Conservation (phyloP, 2,888 invertebrate species). For the Diaprepes abbreviatus region DNA sequence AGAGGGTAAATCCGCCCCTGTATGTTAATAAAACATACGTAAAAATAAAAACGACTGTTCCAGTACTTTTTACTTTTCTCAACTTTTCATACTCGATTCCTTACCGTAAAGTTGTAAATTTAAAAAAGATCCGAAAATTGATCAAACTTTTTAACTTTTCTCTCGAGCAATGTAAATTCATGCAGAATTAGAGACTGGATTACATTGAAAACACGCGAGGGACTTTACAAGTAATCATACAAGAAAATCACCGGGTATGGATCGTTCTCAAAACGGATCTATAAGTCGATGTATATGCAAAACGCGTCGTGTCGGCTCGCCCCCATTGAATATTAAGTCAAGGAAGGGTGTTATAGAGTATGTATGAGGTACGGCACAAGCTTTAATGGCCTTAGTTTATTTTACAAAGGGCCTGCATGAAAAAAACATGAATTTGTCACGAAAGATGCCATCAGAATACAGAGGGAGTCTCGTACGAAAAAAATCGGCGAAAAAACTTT, state of each 20-base stretch:
- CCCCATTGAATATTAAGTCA: conserved; percentile 45
- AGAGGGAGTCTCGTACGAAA: background rate
- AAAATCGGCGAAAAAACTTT: background rate
- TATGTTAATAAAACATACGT: too few relatives aligned
- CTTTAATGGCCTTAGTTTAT: conserved; percentile 46
- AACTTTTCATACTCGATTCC: too few relatives aligned
- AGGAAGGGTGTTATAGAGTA: conserved; percentile 38
- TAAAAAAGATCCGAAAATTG: too few relatives aligned
- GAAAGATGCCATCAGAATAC: background rate
- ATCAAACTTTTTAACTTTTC: background rate
- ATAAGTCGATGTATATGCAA: conserved; percentile 46
- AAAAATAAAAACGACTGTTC: too few relatives aligned
- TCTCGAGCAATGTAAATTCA: conserved; percentile 10
- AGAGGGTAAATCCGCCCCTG: too few relatives aligned
- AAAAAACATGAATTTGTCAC: conserved; percentile 31
- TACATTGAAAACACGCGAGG: conserved; percentile 31
- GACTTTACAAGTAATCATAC: conserved; percentile 47
- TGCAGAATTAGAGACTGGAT: conserved; percentile 22
- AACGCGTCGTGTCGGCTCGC: conserved; percentile 45
- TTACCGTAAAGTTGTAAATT: background rate
- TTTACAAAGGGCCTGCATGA: conserved; percentile 40
- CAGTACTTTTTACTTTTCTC: too few relatives aligned
- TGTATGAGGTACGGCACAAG: conserved; percentile 40
- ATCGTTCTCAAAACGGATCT: conserved; percentile 42
- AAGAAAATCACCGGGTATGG: conserved; percentile 45